Base-by-base conservation (phyloP, 2,113 vertebrate genomes). In the Oryctolagus cuniculus region DNA sequence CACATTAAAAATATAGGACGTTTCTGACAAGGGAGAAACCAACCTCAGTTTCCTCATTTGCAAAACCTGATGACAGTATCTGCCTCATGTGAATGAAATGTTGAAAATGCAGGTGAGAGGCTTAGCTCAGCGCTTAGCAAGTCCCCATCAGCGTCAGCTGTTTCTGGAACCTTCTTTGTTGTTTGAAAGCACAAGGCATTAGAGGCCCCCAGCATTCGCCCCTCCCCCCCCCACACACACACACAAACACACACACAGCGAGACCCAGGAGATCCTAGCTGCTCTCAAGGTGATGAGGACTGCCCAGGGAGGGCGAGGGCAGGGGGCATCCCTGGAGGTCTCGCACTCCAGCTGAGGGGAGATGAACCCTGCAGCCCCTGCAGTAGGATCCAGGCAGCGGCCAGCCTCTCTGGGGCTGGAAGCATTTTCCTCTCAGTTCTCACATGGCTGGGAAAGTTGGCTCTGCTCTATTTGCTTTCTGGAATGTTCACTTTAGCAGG, bases 401-500 rank as follows among this genome's bases (percentile, higher is more conserved):
- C 24, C 2, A 29, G 12, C 24, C 31, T 34, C 70, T 72, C 10
- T 10, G 31, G 72, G 36, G 38, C 93, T 44, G 27, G 34, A 49
- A 69, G 61, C n/a, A 1, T 29, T 63, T 58, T 27, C 34, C 38
- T 66, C 13, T 70, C 29, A 0, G 24, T 78, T 93, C 87, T 87
- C 96, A 89, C 74, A 8, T 79, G 82, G 91, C 92, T 94, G 78
- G 69, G 67, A 90, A 86, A 96, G 94, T 92, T 89, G 79, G 22
- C 92, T 92, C 44, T 83, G 95, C 95, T 97, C 95, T 94, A 90
- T 85, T 97, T 96, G 93, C 90, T 87, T 69, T n/a, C 95, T 66
- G 61, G 90, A 91, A 58, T 85, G 49, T 90, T 74, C 3, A 9
- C 96, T 94, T 83, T 87, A 95, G 96, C 53, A 64, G 81, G 44